Base-by-base conservation (phyloP, 1,140 invertebrate species). In the Bathynomus jamesi region DNA sequence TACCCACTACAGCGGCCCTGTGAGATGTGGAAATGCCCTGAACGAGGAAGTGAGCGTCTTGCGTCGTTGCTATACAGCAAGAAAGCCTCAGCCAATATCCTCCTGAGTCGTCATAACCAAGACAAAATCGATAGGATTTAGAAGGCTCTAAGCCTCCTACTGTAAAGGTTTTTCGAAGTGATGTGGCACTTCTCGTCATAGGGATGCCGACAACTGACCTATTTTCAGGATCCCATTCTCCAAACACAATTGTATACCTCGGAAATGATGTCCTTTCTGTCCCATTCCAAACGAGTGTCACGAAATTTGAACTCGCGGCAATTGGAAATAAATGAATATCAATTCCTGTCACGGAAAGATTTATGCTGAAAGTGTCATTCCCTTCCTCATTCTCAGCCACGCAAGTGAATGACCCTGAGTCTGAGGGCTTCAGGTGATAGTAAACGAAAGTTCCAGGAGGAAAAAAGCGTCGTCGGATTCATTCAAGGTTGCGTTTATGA, bases 271-370 rank as follows among this genome's bases (percentile, higher is more conserved):
- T 79, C 8, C 81, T 78, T 28, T 81, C 82, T 24, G 82, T n/a
- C 4, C 84, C 84, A 61, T 82, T 83, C 82, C 82, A 84, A 2
- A 83, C 80, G 17, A 85, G 78, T 0, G 83, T 83, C 27, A 85
- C 81, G 71, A 81, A 83, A 65, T 81, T 82, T 40, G 81, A 80
- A 3, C 82, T 78, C 3, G 82, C 78, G 8, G 76, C 76, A 3
- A 80, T 74, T 4, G 81, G 78, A 70, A 82, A 78, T 13, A 85
- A 73, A 25, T 81, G 76, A 7, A 84, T 79, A 31, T 83, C 80
- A 29, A 82, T 82, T 61, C 81, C 80, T 28, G 75, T 78, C 7
- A 83, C 80, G 27, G 63, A 70, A 8, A 79, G 70, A 11, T 64
- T 67, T 25, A 78, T 66, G 21, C 66, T 79, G 0, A 78, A 32